These are phyloP conservation scores for Macrobrachium rosenbergii DNA, from an alignment of 1,140 invertebrate genomes.

Conservation along the genomic window DNA sequence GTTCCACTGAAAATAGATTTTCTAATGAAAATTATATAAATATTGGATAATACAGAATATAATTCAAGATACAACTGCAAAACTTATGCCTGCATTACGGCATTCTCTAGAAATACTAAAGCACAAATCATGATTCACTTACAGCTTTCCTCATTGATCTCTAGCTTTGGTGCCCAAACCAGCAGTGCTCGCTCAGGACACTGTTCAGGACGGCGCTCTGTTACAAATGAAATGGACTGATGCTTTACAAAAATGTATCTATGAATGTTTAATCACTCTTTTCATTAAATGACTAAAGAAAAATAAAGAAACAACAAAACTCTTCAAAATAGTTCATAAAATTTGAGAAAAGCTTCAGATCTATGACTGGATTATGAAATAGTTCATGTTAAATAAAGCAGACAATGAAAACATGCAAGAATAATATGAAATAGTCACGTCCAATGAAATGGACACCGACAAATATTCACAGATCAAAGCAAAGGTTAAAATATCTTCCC, in stretches of 20 bases:
- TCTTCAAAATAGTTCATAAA: not conserved
- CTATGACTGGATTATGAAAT: too few species aligned
- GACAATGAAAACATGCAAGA: too few species aligned
- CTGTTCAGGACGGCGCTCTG: conserved; percentile 70
- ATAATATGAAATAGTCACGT: too few species aligned
- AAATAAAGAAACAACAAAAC: not conserved
- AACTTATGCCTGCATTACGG: too few species aligned
- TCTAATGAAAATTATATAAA: not conserved
- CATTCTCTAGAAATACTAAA: not conserved
- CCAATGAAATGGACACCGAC: too few species aligned
- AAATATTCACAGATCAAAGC: too few species aligned
- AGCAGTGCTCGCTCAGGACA: conserved; percentile 88
- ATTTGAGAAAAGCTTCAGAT: not conserved
- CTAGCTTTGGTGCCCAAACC: conserved; percentile 93
- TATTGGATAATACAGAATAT: not conserved
- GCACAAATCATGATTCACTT: conserved; percentile 71
- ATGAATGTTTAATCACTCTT: not conserved
- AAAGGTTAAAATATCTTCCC: too few species aligned
- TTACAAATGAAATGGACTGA: conserved; percentile 50
- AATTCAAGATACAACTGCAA: not conserved
- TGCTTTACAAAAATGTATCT: not conserved
- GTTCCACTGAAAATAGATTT: conserved; percentile 82
- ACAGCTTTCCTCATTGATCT: conserved; percentile 89
- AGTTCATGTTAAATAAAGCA: too few species aligned
- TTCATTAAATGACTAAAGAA: not conserved